A percentile compares a stretch with the other conserved stretches of the same genome.
These are phyloP conservation scores for Knipowitschia caucasica DNA, from an alignment of 2,797 vertebrate species.

Conservation along the genomic window DNA sequence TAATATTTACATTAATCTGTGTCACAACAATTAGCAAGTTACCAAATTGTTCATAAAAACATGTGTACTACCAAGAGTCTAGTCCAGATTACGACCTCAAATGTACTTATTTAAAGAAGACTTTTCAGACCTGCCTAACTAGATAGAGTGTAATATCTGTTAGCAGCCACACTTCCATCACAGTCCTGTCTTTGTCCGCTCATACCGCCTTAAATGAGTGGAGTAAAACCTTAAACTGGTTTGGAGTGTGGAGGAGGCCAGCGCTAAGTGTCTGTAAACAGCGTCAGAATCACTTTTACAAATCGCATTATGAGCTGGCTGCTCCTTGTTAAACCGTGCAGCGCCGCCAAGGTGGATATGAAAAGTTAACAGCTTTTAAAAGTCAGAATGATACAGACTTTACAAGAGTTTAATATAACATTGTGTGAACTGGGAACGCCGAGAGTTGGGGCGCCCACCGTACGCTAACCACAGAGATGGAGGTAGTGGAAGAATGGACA, in stretches of 20 bases:
- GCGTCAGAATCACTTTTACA: conserved; percentile 42
- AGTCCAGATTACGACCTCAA: neutral
- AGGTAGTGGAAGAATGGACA: too few species aligned
- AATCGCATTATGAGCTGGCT: conserved; percentile 43
- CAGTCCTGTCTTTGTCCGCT: conserved; percentile 14
- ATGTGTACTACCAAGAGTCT: too few species aligned
- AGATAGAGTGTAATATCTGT: neutral
- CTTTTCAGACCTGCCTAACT: neutral
- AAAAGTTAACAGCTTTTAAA: neutral
- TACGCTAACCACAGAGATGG: too few species aligned
- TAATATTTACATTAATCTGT: too few species aligned
- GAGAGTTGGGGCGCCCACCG: too few species aligned
- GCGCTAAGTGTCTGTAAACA: conserved; percentile 28
- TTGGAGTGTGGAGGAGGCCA: conserved; percentile 20
- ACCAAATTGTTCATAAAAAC: too few species aligned
- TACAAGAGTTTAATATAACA: neutral
- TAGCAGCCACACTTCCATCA: neutral
- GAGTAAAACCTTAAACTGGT: conserved; percentile 29
- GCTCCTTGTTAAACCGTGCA: conserved; percentile 40
- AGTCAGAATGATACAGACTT: neutral
- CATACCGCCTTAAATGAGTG: conserved; percentile 24
- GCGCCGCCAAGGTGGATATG: conserved; percentile 1
- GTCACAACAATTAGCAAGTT: too few species aligned
- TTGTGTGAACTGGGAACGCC: neutral
- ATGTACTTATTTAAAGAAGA: neutral